These are phyloP conservation scores for Drosophila nigromelanica DNA, from an alignment of 1,140 invertebrate species.

Conservation along the genomic window DNA sequence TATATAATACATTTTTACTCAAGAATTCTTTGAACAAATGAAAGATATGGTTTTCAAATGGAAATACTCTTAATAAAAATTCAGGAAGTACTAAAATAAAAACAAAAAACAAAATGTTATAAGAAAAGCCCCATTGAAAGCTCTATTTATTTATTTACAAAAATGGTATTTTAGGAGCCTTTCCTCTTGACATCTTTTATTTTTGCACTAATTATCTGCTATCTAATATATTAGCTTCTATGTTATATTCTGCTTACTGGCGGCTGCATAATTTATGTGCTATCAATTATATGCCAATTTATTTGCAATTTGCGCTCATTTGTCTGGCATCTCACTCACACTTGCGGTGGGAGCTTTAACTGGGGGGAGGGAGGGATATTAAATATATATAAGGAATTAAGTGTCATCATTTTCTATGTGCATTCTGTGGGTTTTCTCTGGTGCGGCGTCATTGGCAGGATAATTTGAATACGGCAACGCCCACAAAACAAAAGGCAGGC, in stretches of 20 bases:
- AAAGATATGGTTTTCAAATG: too few relatives aligned
- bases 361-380: neutral
- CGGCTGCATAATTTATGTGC: conserved; percentile 24
- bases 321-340: conserved; percentile 3
- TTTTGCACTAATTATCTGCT: too few relatives aligned
- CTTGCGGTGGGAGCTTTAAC: neutral
- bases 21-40: too few relatives aligned
- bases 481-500: conserved; percentile 46
- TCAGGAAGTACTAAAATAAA: too few relatives aligned
- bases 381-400: conserved; percentile 10
- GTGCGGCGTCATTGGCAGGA: conserved; percentile 44
- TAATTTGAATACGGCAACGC: conserved; percentile 65
- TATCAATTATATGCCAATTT: conserved; percentile 38
- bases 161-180: too few relatives aligned
- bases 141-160: too few relatives aligned
- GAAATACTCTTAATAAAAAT: too few relatives aligned
- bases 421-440: neutral
- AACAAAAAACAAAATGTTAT: too few relatives aligned
- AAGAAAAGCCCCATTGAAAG: too few relatives aligned
- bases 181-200: too few relatives aligned
- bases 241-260: neutral
- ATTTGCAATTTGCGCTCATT: conserved; percentile 40
- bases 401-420: conserved; percentile 34
- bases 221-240: too few relatives aligned
- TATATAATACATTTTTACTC: too few relatives aligned